Conservation (phyloP, 2,888 invertebrate genomes). For the Clitarchus hookeri region DNA sequence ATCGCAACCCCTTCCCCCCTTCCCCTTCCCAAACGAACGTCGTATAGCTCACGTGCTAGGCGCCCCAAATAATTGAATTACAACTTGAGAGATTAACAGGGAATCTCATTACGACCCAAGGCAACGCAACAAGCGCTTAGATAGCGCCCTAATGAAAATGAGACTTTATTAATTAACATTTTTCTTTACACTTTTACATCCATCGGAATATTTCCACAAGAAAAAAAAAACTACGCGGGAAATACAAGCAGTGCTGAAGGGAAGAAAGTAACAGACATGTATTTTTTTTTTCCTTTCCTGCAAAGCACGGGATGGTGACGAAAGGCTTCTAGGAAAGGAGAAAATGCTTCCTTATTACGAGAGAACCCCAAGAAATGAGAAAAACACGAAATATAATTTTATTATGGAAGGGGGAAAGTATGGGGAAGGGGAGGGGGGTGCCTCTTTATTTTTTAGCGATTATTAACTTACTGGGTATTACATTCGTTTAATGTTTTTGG, state of each 20-base stretch:
- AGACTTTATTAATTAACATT: constrained; percentile 53
- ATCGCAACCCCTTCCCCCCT: constrained; percentile 37
- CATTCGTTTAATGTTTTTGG: constrained; percentile 22
- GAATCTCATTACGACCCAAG: constrained; percentile 57
- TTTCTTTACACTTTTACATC: constrained; percentile 28
- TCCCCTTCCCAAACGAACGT: constrained; percentile 33
- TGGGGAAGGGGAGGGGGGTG: not conserved
- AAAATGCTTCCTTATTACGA: not conserved
- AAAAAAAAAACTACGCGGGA: not conserved
- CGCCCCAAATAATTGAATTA: constrained; percentile 55
- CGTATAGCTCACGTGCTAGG: constrained; percentile 35
- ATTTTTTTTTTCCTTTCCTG: not conserved
- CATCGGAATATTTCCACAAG: not conserved
- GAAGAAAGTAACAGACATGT: not conserved
- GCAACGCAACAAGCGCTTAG: constrained; percentile 55
- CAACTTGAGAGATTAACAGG: constrained; percentile 59
- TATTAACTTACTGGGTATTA: constrained; percentile 20
- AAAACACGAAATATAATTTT: constrained; percentile 19
- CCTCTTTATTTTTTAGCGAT: constrained; percentile 21
- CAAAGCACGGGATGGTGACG: not conserved
- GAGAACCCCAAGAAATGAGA: not conserved
- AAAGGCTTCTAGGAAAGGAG: not conserved
- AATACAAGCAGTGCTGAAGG: not conserved
- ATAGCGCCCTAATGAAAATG: constrained; percentile 58
- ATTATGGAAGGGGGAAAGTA: not conserved